Conservation (phyloP, 2,113 vertebrate species). For the Hystrix brachyura region DNA sequence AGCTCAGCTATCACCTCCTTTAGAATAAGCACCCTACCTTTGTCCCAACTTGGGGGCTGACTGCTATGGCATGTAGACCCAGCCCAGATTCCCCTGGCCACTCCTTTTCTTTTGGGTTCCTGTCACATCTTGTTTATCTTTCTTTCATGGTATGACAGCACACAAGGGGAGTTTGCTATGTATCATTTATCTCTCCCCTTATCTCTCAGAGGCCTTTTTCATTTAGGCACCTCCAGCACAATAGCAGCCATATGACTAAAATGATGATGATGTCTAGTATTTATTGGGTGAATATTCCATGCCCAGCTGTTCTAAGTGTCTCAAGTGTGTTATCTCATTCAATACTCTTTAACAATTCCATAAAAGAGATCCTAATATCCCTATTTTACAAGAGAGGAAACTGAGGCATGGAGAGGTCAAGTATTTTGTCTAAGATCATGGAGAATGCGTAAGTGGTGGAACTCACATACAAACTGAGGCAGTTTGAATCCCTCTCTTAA, state of each 20-base stretch:
- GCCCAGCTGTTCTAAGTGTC: neutral
- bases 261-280: neutral
- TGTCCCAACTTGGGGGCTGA: neutral
- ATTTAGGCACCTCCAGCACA: neutral
- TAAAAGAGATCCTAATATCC: neutral
- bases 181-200: neutral
- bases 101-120: neutral
- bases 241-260: neutral
- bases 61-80: neutral
- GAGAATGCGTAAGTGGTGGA: neutral
- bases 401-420: neutral
- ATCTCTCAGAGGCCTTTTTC: neutral
- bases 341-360: neutral
- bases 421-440: conserved; percentile 48
- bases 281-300: neutral
- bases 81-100: neutral
- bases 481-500: neutral
- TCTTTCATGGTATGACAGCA: neutral
- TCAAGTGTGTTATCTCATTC: neutral
- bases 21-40: neutral
- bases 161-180: neutral
- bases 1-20: neutral
- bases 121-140: neutral
- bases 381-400: conserved; percentile 39
- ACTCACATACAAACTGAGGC: neutral